phyloP scores from a whole-genome alignment of 2,113 vertebrate genomes.

The Cromileptes altivelis region DNA sequence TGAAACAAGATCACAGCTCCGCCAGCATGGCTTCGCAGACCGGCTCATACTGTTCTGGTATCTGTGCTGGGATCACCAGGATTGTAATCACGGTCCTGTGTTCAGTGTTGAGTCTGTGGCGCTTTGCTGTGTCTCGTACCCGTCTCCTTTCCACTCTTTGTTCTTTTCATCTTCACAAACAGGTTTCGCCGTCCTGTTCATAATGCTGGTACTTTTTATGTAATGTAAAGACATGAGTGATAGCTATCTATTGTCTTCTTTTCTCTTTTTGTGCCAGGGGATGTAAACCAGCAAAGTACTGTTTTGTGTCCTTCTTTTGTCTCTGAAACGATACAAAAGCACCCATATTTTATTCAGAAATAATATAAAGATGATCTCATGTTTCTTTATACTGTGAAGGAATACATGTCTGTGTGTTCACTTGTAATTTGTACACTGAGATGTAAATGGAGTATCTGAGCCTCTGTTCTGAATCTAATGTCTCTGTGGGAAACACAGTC shows the following conservation, averaged over 20 bases:
- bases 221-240: slow-evolving; percentile 73
- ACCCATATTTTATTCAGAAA: slow-evolving; percentile 48
- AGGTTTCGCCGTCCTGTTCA: slow-evolving; percentile 45
- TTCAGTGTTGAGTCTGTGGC: slow-evolving; percentile 80
- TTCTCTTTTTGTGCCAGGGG: slow-evolving; percentile 4
- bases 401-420: slow-evolving; percentile 51
- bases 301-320: slow-evolving; percentile 70
- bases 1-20: slow-evolving; percentile 63
- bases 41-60: slow-evolving; percentile 56
- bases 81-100: slow-evolving; percentile 66
- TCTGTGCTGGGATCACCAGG: slow-evolving; percentile 73
- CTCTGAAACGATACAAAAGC: slow-evolving; percentile 45
- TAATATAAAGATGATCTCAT: slow-evolving; percentile 57
- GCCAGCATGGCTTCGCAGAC: slow-evolving; percentile 78
- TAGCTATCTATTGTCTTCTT: slow-evolving; percentile 67
- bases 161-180: slow-evolving; percentile 74
- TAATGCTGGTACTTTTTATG: slow-evolving; percentile 79
- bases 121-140: slow-evolving; percentile 78
- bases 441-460: slow-evolving; percentile 54
- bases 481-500: slow-evolving; percentile 59
- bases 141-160: slow-evolving; percentile 52
- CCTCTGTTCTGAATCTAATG: slow-evolving; percentile 64
- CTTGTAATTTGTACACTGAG: slow-evolving; percentile 58
- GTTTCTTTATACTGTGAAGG: slow-evolving; percentile 59
- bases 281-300: slow-evolving; percentile 61